These are phyloP conservation scores for Sturmia bella DNA, from an alignment of 2,888 invertebrate species.

Conservation along the genomic window DNA sequence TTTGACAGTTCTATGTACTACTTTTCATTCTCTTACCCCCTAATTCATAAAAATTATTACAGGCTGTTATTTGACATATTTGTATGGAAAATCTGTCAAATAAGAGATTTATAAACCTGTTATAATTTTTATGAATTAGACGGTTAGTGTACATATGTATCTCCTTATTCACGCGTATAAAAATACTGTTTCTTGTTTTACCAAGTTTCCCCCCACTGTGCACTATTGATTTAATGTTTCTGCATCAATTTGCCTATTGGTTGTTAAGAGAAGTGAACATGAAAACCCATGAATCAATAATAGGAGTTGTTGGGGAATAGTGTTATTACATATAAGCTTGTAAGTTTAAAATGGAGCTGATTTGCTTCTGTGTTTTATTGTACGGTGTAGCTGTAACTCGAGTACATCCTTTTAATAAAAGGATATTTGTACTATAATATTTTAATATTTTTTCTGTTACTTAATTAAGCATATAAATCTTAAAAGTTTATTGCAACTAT, in stretches of 20 bases:
- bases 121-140: too few relatives aligned
- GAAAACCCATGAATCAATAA: conserved; percentile 52
- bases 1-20: too few relatives aligned
- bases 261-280: conserved; percentile 37
- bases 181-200: too few relatives aligned
- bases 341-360: neutral
- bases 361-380: neutral
- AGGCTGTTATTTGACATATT: too few relatives aligned
- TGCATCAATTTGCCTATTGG: conserved; percentile 57
- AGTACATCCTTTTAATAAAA: neutral
- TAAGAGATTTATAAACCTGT: too few relatives aligned
- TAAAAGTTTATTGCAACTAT: conserved; percentile 41
- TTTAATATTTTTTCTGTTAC: conserved; percentile 45
- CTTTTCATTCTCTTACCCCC: too few relatives aligned
- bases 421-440: conserved; percentile 39
- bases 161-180: too few relatives aligned
- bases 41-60: too few relatives aligned
- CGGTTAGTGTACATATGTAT: too few relatives aligned
- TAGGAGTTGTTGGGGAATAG: conserved; percentile 39
- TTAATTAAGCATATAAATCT: conserved; percentile 68
- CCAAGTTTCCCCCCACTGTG: conserved; percentile 4
- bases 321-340: neutral
- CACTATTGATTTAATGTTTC: conserved; percentile 48
- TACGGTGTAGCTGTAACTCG: conserved; percentile 1
- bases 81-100: too few relatives aligned